Evolutionary conservation across 2,888 invertebrate species (phyloP).

Genomic region (Odontomyia ornata): DNA sequence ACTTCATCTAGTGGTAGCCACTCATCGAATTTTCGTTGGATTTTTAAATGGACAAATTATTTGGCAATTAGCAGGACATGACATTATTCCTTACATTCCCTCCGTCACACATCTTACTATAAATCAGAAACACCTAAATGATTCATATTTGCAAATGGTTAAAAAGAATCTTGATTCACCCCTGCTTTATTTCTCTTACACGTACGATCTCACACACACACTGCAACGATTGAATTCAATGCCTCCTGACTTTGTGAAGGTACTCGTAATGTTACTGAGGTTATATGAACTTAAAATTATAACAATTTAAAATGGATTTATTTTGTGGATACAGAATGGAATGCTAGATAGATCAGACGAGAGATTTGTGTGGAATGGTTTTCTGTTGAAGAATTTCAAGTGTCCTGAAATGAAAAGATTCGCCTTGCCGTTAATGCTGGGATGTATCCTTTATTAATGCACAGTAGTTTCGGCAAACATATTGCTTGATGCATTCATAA

Average conservation of each 20-base stretch:
- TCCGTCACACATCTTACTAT: constrained; percentile 85
- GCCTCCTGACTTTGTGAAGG: constrained; percentile 81
- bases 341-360: constrained; percentile 82
- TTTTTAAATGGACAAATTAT: constrained; percentile 81
- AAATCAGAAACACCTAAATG: constrained; percentile 85
- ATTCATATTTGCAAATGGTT: constrained; percentile 84
- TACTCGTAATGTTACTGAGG: constrained; percentile 54
- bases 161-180: constrained; percentile 83
- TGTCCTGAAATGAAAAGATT: constrained; percentile 80
- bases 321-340: constrained; percentile 71
- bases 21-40: constrained; percentile 81
- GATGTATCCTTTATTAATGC: constrained; percentile 69
- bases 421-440: constrained; percentile 89
- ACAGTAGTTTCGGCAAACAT: neutral
- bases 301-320: constrained; percentile 29
- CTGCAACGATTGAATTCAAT: constrained; percentile 87
- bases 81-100: constrained; percentile 85
- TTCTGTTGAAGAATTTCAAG: constrained; percentile 79
- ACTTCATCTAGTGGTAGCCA: constrained; percentile 87
- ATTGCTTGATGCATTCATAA: neutral
- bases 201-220: constrained; percentile 92
- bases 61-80: constrained; percentile 80
- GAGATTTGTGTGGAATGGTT: constrained; percentile 94
- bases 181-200: constrained; percentile 92
- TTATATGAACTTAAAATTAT: neutral